Evolutionary conservation across 1,140 invertebrate genomes (phyloP).

Genomic region (Diachasma alloeum): DNA sequence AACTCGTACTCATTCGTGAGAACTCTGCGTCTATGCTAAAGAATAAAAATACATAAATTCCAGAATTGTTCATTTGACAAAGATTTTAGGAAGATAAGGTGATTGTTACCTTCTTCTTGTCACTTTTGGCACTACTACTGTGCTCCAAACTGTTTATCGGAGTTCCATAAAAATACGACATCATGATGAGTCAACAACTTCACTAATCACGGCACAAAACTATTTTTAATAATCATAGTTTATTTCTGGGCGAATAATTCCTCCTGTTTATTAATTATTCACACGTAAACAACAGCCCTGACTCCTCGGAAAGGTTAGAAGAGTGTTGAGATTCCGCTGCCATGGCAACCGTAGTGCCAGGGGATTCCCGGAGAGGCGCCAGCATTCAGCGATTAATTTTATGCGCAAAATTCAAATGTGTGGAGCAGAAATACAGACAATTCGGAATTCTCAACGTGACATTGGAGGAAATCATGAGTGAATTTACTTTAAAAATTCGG

Average conservation of each 20-base stretch:
- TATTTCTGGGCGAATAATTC: background rate
- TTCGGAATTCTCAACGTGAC: no score
- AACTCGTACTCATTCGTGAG: background rate
- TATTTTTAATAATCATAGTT: background rate
- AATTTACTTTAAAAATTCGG: background rate
- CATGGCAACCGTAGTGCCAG: background rate
- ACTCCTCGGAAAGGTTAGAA: background rate
- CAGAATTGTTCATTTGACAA: no score
- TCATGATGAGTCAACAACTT: background rate
- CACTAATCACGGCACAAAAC: background rate
- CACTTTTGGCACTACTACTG: background rate
- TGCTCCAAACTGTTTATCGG: background rate
- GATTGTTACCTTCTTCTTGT: slow-evolving; percentile 14
- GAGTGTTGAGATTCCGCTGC: background rate
- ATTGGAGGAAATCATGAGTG: no score
- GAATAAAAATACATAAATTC: background rate
- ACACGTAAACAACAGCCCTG: background rate
- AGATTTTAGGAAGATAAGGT: background rate
- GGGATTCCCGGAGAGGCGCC: background rate
- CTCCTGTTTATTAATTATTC: background rate
- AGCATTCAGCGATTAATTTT: background rate
- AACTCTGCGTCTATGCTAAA: slow-evolving; percentile 4
- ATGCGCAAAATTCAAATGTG: background rate
- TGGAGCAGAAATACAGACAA: background rate
- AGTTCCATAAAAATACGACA: slow-evolving; percentile 23